These are phyloP conservation scores for Tenthredo amoena DNA, from an alignment of 2,888 invertebrate genomes.

Conservation along the genomic window DNA sequence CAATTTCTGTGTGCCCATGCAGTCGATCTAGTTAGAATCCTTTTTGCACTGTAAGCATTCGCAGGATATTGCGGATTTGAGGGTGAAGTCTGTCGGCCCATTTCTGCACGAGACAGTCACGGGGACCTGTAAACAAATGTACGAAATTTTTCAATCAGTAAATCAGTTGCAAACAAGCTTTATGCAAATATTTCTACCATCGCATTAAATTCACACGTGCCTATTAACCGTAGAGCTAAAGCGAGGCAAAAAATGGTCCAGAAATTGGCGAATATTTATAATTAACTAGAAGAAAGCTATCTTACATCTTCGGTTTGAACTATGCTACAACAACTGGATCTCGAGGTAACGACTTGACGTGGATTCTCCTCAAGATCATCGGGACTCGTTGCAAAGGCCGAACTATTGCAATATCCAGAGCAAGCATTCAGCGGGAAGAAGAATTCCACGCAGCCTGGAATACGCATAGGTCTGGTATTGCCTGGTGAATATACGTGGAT, in stretches of 20 bases:
- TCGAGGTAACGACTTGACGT: constrained; percentile 86
- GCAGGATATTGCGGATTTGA: constrained; percentile 91
- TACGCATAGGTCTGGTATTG: constrained; percentile 89
- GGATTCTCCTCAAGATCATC: constrained; percentile 80
- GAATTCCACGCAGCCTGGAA: constrained; percentile 92
- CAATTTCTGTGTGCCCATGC: neutral
- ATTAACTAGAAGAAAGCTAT: constrained; percentile 47
- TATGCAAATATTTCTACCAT: neutral
- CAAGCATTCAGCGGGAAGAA: constrained; percentile 93
- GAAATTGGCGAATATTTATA: neutral
- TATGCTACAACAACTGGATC: constrained; percentile 94
- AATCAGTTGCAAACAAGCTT: neutral
- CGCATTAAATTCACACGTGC: neutral
- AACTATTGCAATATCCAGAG: constrained; percentile 92
- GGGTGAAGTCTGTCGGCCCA: constrained; percentile 87
- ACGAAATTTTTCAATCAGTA: neutral
- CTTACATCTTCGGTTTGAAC: constrained; percentile 92
- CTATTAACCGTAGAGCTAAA: neutral
- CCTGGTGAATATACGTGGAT: constrained; percentile 78
- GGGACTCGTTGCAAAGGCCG: constrained; percentile 88
- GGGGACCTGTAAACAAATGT: neutral
- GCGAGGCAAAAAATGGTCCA: neutral
- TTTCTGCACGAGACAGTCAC: constrained; percentile 86
- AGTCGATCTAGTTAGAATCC: constrained; percentile 65
- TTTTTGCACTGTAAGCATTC: constrained; percentile 94